A percentile compares a stretch with the other conserved stretches of the same genome.
phyloP scores from a whole-genome alignment of 37 sponge, comb jelly and placozoan genomes.

The Cliona cf. orientalis region DNA sequence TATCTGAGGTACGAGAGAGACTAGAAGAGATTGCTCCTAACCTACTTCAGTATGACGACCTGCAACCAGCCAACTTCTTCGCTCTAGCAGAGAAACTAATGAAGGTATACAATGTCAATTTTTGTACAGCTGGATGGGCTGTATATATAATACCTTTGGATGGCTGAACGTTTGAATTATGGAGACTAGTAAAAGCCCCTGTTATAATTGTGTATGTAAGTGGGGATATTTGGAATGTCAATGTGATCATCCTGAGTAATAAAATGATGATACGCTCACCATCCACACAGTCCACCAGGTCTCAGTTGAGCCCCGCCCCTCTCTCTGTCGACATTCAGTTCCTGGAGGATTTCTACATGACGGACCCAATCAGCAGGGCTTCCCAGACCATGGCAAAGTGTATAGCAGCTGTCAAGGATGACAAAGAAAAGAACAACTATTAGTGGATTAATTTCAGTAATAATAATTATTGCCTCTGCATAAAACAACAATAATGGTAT shows the following conservation, averaged over 20 bases:
- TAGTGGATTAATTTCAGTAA: too few species aligned
- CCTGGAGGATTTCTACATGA: slow-evolving; percentile 95
- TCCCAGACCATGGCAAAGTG: slow-evolving; percentile 97
- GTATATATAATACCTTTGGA: not conserved
- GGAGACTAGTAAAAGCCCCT: not conserved
- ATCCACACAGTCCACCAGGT: too few species aligned
- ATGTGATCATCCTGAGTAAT: too few species aligned
- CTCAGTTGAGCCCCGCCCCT: slow-evolving; percentile 11
- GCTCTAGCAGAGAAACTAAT: slow-evolving; percentile 68
- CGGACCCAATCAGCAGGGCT: slow-evolving; percentile 93
- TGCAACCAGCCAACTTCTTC: slow-evolving; percentile 86
- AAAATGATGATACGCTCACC: too few species aligned
- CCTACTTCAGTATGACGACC: slow-evolving; percentile 60
- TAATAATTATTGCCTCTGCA: too few species aligned
- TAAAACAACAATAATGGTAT: too few species aligned
- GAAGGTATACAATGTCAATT: slow-evolving; percentile 46
- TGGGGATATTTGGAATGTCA: too few species aligned
- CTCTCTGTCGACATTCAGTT: slow-evolving; percentile 47
- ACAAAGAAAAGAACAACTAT: slow-evolving; percentile 4
- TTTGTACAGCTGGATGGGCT: too few species aligned
- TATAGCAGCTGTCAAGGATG: slow-evolving; percentile 73
- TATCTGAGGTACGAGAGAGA: slow-evolving; percentile 70
- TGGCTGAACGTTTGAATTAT: too few species aligned
- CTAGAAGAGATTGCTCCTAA: slow-evolving; percentile 85
- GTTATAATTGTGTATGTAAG: slow-evolving; percentile 3